Evolutionary conservation across 2,797 vertebrate genomes (phyloP), one percentile per base, ranked within the genome.

Genomic region (Leucoraja ocellata): DNA sequence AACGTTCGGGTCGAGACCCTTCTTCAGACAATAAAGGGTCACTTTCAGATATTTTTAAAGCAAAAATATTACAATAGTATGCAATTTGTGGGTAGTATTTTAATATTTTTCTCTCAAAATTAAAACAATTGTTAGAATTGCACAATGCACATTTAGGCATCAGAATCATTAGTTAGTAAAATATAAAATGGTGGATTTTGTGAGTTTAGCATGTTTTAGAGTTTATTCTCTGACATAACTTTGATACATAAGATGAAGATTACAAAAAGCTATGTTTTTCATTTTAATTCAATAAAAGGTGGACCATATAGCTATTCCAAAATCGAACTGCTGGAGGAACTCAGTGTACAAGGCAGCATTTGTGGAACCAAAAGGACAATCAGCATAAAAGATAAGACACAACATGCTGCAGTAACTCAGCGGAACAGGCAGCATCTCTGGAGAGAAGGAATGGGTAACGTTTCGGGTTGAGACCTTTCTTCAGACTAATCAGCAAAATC

Each of bases 251-350:
- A 54, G 18, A 84, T 84, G 36, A 68, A 88, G 58, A 91, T 36
- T 21, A 39, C 65, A 91, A 46, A 71, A 10, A n/a, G 23, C 39
- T 4, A 91, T 11, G 3, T 16, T 36, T 91, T 65, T 73, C 54
- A 90, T 36, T 91, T 91, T 28, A 54, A 39, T 74, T 91, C 63
- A 54, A 39, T 54, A 54, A 91, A 91, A 74, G 36, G 16, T 88
- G 18, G 5, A 88, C 46, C 46, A 28, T 58, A 81, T 54, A 54
- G 46, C 46, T 54, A 54, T 54, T 54, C 46, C 46, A 54, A 54
- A 54, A 54, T 54, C 46, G 46, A 54, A 54, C 46, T 54, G 46
- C 46, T 54, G 46, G 46, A 54, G 46, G 46, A 54, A 54, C 46
- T 6, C 46, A 54, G 46, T 54, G 46, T 54, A 54, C 46, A 54